Conservation (phyloP, 2,888 invertebrate genomes). For the Portevinia maculata region DNA sequence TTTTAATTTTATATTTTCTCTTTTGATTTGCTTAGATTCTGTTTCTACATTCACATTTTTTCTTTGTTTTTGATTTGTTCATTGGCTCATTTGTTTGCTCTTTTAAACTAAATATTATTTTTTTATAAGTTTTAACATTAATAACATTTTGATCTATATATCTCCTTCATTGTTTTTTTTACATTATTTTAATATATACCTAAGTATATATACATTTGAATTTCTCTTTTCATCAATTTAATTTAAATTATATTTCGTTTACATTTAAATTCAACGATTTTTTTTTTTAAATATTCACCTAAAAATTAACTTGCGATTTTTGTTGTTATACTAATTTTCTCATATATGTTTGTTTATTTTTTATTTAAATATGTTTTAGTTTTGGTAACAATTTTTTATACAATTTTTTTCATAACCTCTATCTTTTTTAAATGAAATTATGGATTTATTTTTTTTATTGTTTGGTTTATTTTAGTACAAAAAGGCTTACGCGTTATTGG, state of each 20-base stretch:
- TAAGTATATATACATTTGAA: conserved; percentile 44
- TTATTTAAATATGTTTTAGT: conserved; percentile 33
- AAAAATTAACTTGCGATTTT: conserved; percentile 55
- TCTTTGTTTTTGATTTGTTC: conserved; percentile 42
- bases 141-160: conserved; percentile 63
- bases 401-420: conserved; percentile 34
- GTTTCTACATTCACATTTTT: conserved; percentile 64
- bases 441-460: conserved; percentile 43
- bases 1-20: conserved; percentile 34
- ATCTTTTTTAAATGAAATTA: conserved; percentile 47
- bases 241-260: conserved; percentile 70
- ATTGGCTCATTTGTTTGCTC: conserved; percentile 42
- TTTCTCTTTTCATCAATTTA: conserved; percentile 58
- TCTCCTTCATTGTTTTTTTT: conserved; percentile 27
- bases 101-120: conserved; percentile 54
- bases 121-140: conserved; percentile 61
- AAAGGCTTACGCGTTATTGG: conserved; percentile 76
- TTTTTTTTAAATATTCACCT: conserved; percentile 50
- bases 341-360: conserved; percentile 19
- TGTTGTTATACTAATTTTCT: conserved; percentile 34
- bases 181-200: conserved; percentile 42
- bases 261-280: conserved; percentile 64
- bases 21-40: conserved; percentile 39
- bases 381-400: conserved; percentile 58
- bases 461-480: conserved; percentile 65